These are phyloP conservation scores for Gerris lacustris DNA, from an alignment of 2,888 invertebrate genomes.

Conservation along the genomic window DNA sequence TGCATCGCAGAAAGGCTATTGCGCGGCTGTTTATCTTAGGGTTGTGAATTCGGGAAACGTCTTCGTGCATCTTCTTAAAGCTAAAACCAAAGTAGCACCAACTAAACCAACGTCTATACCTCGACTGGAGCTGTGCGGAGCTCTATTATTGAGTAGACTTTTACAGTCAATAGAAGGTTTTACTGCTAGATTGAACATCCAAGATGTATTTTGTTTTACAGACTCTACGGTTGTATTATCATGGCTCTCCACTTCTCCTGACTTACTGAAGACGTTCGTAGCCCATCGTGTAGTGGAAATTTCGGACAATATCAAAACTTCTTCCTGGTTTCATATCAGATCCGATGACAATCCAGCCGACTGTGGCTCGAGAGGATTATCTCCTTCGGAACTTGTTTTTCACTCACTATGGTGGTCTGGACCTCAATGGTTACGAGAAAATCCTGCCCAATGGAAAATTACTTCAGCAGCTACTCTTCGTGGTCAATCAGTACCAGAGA, in stretches of 20 bases:
- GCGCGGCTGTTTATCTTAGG: constrained; percentile 15
- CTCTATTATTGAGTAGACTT: constrained; percentile 6
- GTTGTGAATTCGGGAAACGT: constrained; percentile 10
- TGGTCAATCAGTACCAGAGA: background rate
- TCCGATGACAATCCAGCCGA: background rate
- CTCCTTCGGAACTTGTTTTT: constrained; percentile 7
- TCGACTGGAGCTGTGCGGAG: constrained; percentile 13
- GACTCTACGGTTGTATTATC: constrained; percentile 29
- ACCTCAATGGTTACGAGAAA: background rate
- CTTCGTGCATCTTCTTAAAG: constrained; percentile 9
- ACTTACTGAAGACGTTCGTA: constrained; percentile 26
- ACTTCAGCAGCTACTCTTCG: background rate
- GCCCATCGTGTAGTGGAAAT: constrained; percentile 33
- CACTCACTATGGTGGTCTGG: constrained; percentile 6
- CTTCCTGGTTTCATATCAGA: background rate
- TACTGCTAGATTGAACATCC: background rate
- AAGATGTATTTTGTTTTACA: constrained; percentile 15
- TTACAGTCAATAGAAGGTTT: constrained; percentile 6
- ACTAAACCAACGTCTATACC: constrained; percentile 22
- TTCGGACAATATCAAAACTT: constrained; percentile 24
- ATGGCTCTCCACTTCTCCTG: constrained; percentile 29
- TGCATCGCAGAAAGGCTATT: constrained; percentile 16
- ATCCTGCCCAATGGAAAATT: background rate
- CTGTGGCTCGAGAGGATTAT: constrained; percentile 7
- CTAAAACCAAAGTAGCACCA: constrained; percentile 27